These are phyloP conservation scores for Gallirallus australis DNA, from an alignment of 2,797 vertebrate genomes.

Conservation along the genomic window DNA sequence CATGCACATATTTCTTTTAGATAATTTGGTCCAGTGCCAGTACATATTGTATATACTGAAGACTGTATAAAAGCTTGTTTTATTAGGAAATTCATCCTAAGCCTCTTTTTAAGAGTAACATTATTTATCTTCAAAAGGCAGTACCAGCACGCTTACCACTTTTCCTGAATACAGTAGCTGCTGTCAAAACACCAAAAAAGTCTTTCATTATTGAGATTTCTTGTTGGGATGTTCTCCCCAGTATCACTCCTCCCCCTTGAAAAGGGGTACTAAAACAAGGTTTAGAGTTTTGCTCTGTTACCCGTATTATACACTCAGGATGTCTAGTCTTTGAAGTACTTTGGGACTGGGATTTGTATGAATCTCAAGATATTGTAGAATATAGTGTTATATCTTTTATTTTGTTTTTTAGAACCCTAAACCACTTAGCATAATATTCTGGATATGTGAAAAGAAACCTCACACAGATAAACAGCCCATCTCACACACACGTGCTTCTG, in stretches of 20 bases:
- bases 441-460: background rate
- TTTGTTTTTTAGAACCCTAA: background rate
- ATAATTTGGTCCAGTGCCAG: background rate
- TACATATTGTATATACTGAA: background rate
- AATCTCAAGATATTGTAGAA: background rate
- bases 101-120: constrained; percentile 65
- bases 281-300: background rate
- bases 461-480: background rate
- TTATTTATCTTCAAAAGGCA: constrained; percentile 69
- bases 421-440: background rate
- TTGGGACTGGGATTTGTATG: background rate
- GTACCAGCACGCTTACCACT: constrained; percentile 12
- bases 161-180: background rate
- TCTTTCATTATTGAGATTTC: background rate
- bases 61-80: constrained; percentile 47
- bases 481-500: background rate
- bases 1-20: background rate
- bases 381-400: background rate
- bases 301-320: background rate
- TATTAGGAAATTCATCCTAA: constrained; percentile 68
- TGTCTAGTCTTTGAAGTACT: background rate
- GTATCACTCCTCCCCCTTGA: background rate
- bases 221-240: background rate
- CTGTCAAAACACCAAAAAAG: constrained; percentile 42
- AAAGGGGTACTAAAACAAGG: background rate